Base-by-base conservation (phyloP, 1,140 invertebrate genomes). In the Argopecten irradians region DNA sequence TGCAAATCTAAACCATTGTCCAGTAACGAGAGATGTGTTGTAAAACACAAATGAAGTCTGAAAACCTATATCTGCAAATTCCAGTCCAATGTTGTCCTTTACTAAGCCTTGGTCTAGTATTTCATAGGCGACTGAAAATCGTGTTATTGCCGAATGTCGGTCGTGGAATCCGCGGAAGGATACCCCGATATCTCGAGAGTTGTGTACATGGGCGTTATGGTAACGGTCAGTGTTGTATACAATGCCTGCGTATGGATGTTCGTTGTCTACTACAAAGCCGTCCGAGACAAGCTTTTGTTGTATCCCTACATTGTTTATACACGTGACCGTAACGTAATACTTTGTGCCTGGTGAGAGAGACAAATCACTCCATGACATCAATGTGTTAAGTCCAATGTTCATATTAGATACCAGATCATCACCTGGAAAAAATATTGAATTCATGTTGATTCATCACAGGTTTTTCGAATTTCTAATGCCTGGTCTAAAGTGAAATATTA, bases 161-260 rank as follows among this genome's bases (percentile, higher is more conserved):
- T 92, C 92, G n/a, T 92, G 86, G 86, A 92, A 92, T 3, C 92
- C 92, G 41, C 89, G 90, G 91, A 90, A 92, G 1, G 92, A 92
- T 33, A 86, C 86, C 22, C 82, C 35, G 34, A 92, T 14, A 71
- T 84, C 85, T 91, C 89, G 22, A 43, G 86, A 35, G 82, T 71
- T 8, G 32, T 71, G 55, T 5, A 28, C 55, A n/a, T 71, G 55
- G n/a, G 22, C 43, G 55, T 89, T 87, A 28, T 39, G 39, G 35
- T 91, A 87, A 19, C 85, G 33, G 71, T 86, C 84, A 11, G 91
- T 91, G 34, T 91, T 91, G 86, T 84, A 92, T 16, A 92, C 91
- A 36, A 91, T 84, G 9, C 91, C 92, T 28, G 85, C 16, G 13
- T 86, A 22, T 16, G 92, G 92, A 2, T 85, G 86, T 46, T 39